These are phyloP conservation scores for Philopotamus ludificatus DNA, from an alignment of 1,140 invertebrate species.

Conservation along the genomic window DNA sequence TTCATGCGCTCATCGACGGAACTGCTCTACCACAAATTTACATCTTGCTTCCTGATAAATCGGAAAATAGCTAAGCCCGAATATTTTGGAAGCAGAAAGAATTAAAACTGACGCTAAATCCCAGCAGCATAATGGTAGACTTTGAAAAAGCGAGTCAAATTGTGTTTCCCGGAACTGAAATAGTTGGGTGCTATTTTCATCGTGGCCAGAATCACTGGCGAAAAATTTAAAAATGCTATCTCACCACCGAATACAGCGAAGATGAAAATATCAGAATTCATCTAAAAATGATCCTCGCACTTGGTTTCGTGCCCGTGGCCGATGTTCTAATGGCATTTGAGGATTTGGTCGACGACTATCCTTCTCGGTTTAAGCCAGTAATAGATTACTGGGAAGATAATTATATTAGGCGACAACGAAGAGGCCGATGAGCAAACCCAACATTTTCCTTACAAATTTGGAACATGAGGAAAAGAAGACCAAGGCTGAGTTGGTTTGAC, in stretches of 20 bases:
- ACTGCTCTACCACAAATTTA: not conserved
- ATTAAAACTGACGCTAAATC: conserved; percentile 8
- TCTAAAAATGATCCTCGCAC: conserved; percentile 15
- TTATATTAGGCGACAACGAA: not conserved
- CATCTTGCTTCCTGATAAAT: not conserved
- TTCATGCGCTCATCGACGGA: not conserved
- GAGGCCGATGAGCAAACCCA: no score
- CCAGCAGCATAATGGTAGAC: conserved; percentile 1
- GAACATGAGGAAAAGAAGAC: no score
- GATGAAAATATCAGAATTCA: conserved; percentile 16
- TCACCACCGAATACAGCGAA: conserved; percentile 10
- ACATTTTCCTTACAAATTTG: no score
- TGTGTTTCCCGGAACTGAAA: conserved; percentile 17
- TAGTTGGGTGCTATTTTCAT: conserved; percentile 10
- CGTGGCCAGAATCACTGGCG: conserved; percentile 8
- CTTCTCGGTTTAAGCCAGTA: conserved; percentile 1
- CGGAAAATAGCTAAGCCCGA: not conserved
- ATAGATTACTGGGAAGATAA: not conserved
- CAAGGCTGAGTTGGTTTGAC: no score
- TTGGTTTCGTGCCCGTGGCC: conserved; percentile 11
- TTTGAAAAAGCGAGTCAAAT: conserved; percentile 18
- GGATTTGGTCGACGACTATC: conserved; percentile 10
- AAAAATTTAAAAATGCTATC: conserved; percentile 8
- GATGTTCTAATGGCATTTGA: conserved; percentile 13
- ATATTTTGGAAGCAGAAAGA: not conserved